phyloP scores from a whole-genome alignment of 2,797 vertebrate genomes.

The Anabacerthia variegaticeps region DNA sequence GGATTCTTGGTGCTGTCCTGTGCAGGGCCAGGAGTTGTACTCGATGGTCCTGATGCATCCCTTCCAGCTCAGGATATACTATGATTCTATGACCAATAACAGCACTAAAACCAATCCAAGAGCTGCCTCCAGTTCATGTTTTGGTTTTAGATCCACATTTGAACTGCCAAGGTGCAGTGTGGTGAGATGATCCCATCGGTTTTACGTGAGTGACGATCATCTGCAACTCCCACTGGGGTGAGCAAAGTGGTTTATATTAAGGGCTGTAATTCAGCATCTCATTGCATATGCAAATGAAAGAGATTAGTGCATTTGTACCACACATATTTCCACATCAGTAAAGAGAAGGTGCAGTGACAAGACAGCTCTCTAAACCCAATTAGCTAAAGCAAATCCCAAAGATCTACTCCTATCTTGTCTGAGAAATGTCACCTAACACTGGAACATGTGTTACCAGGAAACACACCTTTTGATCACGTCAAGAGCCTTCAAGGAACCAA shows the following conservation, averaged over 20 bases:
- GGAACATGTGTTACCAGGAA: conserved; percentile 4
- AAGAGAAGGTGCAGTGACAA: background rate
- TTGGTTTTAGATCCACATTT: background rate
- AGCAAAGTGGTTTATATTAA: background rate
- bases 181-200: background rate
- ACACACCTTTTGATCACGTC: background rate
- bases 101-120: background rate
- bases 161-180: background rate
- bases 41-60: background rate
- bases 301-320: background rate
- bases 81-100: background rate
- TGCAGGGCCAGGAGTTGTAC: background rate
- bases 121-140: background rate
- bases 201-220: background rate
- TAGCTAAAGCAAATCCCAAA: conserved; percentile 6
- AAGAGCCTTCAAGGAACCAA: background rate
- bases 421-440: conserved; percentile 17
- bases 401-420: background rate
- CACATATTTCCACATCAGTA: background rate
- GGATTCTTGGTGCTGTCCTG: background rate
- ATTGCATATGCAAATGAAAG: conserved; percentile 1
- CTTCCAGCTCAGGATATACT: background rate
- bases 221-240: background rate
- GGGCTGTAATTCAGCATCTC: background rate
- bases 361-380: conserved; percentile 16